Evolutionary conservation across 2,113 vertebrate genomes (phyloP), one percentile per base, ranked within the genome.

Genomic region (Heterotilapia buettikoferi): DNA sequence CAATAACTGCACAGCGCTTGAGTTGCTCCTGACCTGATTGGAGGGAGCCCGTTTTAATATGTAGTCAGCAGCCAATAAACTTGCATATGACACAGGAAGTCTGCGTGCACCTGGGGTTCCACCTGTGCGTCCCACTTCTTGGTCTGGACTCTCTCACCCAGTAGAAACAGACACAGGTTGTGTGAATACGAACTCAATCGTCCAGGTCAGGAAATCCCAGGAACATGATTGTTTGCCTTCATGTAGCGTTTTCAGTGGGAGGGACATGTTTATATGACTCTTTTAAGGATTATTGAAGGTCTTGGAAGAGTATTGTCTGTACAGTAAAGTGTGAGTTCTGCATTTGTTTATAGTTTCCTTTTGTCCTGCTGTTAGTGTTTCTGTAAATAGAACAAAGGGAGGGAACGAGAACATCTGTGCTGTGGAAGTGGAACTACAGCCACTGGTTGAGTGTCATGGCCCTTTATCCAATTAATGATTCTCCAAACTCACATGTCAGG

Each of bases 141-240:
- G 61, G 4, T 38, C 0, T 38, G 19, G 61, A 8, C 61, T 66
- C 6, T 0, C 3, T 38, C 19, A n/a, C 1, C 33, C 61, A 1
- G 19, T 38, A 5, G 61, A 13, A 66, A 38, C 61, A 1, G 10
- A 66, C 6, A 21, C 31, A 66, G 33, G 19, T n/a, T 38, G 63
- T 68, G 11, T 68, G 19, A 16, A 29, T 29, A 14, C 7, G 13
- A 21, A 2, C 33, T 68, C 19, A 40, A 40, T 68, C 1, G 3
- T 40, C 33, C 33, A 66, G 19, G 61, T 36, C 18, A 66, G 19
- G 33, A 13, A 66, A 66, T 3, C 61, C 61, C 61, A 66, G 33
- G 16, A 38, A 38, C 19, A 0, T 3, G 63, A 21, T 38, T 8
- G 19, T 38, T 68, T n/a, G 33, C 0, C 63, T 68, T 21, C 36